Evolutionary conservation across 2,113 vertebrate genomes (phyloP).

Genomic region (Pionites leucogaster): DNA sequence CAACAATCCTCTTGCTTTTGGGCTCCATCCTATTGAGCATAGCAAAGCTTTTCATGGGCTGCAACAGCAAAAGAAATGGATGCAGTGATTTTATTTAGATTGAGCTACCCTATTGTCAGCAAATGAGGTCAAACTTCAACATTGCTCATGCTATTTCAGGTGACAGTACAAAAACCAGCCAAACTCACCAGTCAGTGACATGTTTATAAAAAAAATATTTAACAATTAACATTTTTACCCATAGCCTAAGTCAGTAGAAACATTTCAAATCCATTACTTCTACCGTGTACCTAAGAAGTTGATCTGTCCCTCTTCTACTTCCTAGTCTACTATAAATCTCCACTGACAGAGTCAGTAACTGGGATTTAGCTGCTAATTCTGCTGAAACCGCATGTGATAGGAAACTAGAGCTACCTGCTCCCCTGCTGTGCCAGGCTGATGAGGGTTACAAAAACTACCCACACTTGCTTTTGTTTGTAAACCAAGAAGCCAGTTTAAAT

Average conservation of each 20-base stretch:
- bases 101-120: background rate
- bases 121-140: background rate
- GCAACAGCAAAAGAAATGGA: background rate
- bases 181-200: background rate
- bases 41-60: background rate
- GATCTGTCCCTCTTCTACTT: background rate
- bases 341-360: background rate
- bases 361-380: slow-evolving; percentile 28
- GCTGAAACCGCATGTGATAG: background rate
- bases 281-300: background rate
- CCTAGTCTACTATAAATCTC: background rate
- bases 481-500: background rate
- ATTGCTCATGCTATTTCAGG: background rate
- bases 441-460: background rate
- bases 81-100: background rate
- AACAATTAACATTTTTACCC: background rate
- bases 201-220: background rate
- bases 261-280: background rate
- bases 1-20: background rate
- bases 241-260: background rate
- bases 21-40: background rate
- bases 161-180: background rate
- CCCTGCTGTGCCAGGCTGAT: background rate
- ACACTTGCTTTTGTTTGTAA: slow-evolving; percentile 2
- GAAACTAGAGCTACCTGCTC: slow-evolving; percentile 13